Evolutionary conservation across 2,888 invertebrate genomes (phyloP), one percentile per base, ranked within the genome.

Genomic region (Melanchra persicariae): DNA sequence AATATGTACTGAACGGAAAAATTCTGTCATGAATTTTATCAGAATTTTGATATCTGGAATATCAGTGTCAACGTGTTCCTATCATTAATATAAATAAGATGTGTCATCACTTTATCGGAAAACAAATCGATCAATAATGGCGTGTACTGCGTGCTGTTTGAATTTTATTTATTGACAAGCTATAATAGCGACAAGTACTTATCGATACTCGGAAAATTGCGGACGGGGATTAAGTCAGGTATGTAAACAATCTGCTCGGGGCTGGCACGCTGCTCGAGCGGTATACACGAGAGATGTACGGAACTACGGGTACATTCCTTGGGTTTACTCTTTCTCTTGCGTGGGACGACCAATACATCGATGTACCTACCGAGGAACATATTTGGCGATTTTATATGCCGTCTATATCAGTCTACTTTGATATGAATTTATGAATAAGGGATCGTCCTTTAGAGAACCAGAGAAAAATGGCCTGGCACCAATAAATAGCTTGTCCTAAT

Each of bases 51-150:
- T 78, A 78, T 65, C 59, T 75, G 34, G 43, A 69, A 75, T 77
- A 75, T 77, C 63, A 60, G 47, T 67, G 67, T 79, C 62, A 58
- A 62, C 65, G 74, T 67, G 79, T 78, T 73, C 22, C 77, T 73
- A 59, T 77, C 79, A 74, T 82, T 73, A 68, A 58, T 74, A 82
- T 74, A 67, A 75, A 78, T 74, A 54, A 65, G 79, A 78, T 82
- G 82, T 81, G 82, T 80, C 77, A 80, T 71, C 70, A 62, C 72
- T 64, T 78, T 82, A 78, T 84, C 82, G 64, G 49, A 37, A 58
- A 67, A 67, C 47, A 62, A 59, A 65, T 66, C 78, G 84, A 83
- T 84, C 78, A 64, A 75, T 82, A 80, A 80, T 66, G 55, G 81
- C 65, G 57, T 49, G 47, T 70, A 62, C 68, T 57, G 54, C 37